Base-by-base conservation (phyloP, 1,140 invertebrate species). In the Nasonia giraulti region DNA sequence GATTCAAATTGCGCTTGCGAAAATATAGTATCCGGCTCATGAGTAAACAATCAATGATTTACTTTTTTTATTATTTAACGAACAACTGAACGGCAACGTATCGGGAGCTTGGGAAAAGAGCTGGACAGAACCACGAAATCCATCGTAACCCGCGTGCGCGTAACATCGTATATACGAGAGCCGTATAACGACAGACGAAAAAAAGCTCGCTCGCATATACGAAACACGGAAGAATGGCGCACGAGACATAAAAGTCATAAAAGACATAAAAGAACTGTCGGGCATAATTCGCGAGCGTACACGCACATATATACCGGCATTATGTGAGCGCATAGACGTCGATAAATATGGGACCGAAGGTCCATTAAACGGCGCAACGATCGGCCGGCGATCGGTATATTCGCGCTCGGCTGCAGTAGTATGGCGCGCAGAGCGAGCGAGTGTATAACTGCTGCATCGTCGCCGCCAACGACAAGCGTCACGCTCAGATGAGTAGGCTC, bases 281-380 rank as follows among this genome's bases (percentile, higher is more conserved):
- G 62, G 4, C n/a, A 10, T 11, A 5, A 69, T n/a, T 69, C 6
- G 66, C 2, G 6, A 0, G 0, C 66, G 4, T 37, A 17, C 50
- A 17, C 50, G 50, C 50, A 20, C 10, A 50, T 17, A 50, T 10
- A 55, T 2, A 17, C 50, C 1, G 40, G 10, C 8, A 44, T 44
- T 44, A 17, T 8, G 17, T 37, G 8, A 37, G 40, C 37, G n/a
- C 40, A 31, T 37, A 17, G 33, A 0, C 11, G 10, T 7, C 20
- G 73, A 76, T 76, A 31, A 47, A 73, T 73, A 82, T 82, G 27
- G 2, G 1, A 1, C 7, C 31, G 20, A 17, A 77, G n/a, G 62
- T 83, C 82, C 74, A 76, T 76, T 83, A 68, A 6, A n/a, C 33
- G 73, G 8, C n/a, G 76, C 40, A 27, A 23, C 40, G 76, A 23